Evolutionary conservation across 2,888 invertebrate genomes (phyloP), one percentile per base, ranked within the genome.

Genomic region (Drosophila siamana): DNA sequence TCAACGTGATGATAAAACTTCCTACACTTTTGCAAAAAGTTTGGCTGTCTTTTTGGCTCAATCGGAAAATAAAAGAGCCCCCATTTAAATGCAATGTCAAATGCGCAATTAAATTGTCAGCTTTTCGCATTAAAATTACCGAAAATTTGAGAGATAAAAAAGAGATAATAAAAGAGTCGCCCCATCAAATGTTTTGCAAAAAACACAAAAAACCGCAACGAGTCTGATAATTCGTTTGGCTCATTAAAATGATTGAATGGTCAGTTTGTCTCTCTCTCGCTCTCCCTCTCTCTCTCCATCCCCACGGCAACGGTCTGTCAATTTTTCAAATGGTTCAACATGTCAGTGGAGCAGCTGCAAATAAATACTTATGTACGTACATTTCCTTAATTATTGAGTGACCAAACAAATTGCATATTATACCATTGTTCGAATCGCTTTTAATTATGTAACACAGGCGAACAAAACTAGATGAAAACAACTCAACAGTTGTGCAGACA

Each of bases 91-190:
- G 62, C 84, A 85, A 85, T 89, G 84, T 69, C 89, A 88, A 83
- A 86, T 65, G 52, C 63, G 80, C 86, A 86, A 85, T 89, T 89
- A 88, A 86, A 74, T 69, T 89, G 89, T 83, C 84, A 82, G 28
- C 24, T 63, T 74, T 79, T 69, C 47, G 76, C 44, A 64, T 60
- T 11, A 72, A 71, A 48, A 40, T 52, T 41, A 15, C 47, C 57
- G 30, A 46, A 63, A 62, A 59, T 62, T 63, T 57, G 44, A 61
- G 63, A 73, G 78, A 80, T 77, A 65, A 86, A 26, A 64, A 30
- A 26, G 11, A 40, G 22, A 66, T 52, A 38, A 59, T 52, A 40
- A 61, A 55, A 66, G 30, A 59, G 33, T 59, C 52, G 44, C 50
- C 55, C 41, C 73, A 71, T 64, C 59, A 72, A 67, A 69, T 30